These are phyloP conservation scores for Condylura cristata DNA, from an alignment of 2,113 vertebrate genomes.

Conservation along the genomic window DNA sequence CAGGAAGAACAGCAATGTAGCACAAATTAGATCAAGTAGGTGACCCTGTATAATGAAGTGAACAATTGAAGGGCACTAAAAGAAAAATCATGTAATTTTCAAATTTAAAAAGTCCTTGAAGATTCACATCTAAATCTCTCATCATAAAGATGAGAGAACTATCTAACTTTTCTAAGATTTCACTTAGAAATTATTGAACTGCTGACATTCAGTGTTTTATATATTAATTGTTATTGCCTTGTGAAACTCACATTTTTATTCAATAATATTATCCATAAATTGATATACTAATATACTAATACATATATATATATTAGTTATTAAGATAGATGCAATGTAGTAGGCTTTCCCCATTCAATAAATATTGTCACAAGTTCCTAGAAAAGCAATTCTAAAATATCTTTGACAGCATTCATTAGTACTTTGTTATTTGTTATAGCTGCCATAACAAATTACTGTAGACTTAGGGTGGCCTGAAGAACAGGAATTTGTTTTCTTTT, in stretches of 20 bases:
- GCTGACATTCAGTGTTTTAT: background rate
- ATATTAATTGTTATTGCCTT: constrained; percentile 1
- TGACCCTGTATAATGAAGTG: background rate
- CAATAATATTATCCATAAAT: background rate
- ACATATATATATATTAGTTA: too few species aligned
- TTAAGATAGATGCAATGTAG: too few species aligned
- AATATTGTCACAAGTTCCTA: background rate
- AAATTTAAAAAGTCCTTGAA: background rate
- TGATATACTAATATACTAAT: too few species aligned
- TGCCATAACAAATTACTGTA: background rate
- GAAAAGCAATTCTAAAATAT: background rate
- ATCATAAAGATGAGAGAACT: constrained; percentile 35
- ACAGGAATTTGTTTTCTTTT: background rate
- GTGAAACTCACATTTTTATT: constrained; percentile 24
- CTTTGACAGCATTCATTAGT: background rate
- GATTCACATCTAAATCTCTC: background rate
- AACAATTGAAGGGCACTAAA: background rate
- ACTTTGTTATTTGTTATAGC: background rate
- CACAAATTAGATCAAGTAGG: background rate
- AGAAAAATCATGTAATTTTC: background rate
- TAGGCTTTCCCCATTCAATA: background rate
- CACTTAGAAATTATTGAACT: background rate
- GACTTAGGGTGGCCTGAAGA: background rate
- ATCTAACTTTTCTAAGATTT: background rate
- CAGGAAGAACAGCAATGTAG: background rate